Evolutionary conservation across 2,113 vertebrate genomes (phyloP), one percentile per base, ranked within the genome.

Genomic region (Nibea albiflora): DNA sequence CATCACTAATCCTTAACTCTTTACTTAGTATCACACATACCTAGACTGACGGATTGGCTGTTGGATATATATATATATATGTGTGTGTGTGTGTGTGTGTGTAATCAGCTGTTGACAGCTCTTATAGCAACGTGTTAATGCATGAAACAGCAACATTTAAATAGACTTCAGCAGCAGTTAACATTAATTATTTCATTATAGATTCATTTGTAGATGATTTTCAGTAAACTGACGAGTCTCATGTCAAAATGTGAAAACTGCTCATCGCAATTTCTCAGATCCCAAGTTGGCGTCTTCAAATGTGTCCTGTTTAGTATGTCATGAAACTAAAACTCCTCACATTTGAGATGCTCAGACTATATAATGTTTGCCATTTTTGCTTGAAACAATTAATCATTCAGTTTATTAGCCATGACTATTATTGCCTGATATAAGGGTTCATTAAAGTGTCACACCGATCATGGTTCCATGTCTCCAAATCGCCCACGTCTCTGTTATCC

Each of bases 1-100:
- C 80, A 74, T 54, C 65, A 63, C 76, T 88, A 77, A 90, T 89
- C 88, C 69, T 49, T 26, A 66, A 77, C 39, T 61, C 83, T 86
- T 85, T 52, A 60, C 63, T 63, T 46, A 44, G 58, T 20, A 9
- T 63, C 65, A 49, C 61, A 77, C 50, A 39, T 70, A 61, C 4
- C 3, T 8, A 42, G 73, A 78, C n/a, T 28, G 24, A 53, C 4
- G 35, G 64, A 71, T 46, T 73, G 42, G 72, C 24, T 31, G 61
- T 6, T 35, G 52, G 24, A 22, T 74, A 60, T 39, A 39, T 39
- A 39, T 39, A 39, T 77, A 31, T 28, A 26, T 26, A 26, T 26
- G 24, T 26, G 24, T 26, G 24, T 26, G 24, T 26, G 24, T 26
- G 24, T 26, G 24, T 26, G 24, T 26, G 24, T 26, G 24, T 26